Evolutionary conservation across 2,888 invertebrate genomes (phyloP).

Genomic region (Acleris cristana): DNA sequence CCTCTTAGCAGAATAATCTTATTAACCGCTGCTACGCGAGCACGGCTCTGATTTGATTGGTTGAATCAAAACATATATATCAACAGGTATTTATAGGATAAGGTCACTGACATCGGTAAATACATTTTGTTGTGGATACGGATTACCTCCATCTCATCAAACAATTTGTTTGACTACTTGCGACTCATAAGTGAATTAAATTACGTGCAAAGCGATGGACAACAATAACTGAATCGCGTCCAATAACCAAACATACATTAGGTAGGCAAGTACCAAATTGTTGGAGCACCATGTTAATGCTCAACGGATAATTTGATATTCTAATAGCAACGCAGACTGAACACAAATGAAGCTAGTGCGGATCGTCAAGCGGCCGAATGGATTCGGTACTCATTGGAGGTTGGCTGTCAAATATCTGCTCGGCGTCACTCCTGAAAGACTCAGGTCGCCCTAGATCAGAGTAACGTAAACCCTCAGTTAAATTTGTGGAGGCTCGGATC

Average conservation of each 20-base stretch:
- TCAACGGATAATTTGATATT: conserved; percentile 47
- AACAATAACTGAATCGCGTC: conserved; percentile 1
- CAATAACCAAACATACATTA: background rate
- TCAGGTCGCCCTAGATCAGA: background rate
- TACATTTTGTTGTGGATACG: too few relatives aligned
- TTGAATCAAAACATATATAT: too few relatives aligned
- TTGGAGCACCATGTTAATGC: conserved; percentile 29
- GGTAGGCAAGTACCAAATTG: conserved; percentile 2
- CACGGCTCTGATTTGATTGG: background rate
- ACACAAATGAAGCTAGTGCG: conserved; percentile 43
- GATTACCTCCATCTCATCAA: background rate
- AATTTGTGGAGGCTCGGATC: background rate
- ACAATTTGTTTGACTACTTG: background rate
- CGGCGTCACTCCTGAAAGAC: background rate
- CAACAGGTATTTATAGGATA: too few relatives aligned
- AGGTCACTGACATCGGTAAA: too few relatives aligned
- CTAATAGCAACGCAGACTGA: conserved; percentile 46
- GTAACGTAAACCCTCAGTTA: background rate
- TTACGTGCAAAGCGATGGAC: conserved; percentile 2
- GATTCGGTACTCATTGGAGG: background rate
- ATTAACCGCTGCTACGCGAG: background rate
- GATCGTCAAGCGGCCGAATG: conserved; percentile 2
- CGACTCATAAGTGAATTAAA: background rate
- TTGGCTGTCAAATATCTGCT: background rate
- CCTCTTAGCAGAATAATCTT: background rate